A percentile compares a stretch with the other conserved stretches of the same genome.
Conservation (phyloP, 2,113 vertebrate genomes). For the Silurus glanis region DNA sequence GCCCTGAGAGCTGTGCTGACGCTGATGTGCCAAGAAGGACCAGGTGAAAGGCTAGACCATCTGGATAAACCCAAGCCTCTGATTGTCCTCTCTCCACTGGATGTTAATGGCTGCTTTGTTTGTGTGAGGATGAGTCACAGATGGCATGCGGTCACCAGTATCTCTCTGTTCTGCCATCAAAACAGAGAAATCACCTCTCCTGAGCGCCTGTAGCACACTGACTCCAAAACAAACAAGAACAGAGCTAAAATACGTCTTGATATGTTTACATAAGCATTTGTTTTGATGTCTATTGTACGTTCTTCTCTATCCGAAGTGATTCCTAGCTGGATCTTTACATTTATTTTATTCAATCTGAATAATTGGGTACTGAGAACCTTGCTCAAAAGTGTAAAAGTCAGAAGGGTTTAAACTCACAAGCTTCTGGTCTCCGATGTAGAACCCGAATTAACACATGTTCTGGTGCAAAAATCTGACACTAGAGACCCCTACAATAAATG, state of each 20-base stretch:
- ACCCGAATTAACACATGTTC: background rate
- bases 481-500: background rate
- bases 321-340: background rate
- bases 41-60: conserved; percentile 40
- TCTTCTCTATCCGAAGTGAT: background rate
- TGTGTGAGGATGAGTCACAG: conserved; percentile 45
- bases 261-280: background rate
- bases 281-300: background rate
- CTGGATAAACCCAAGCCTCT: conserved; percentile 24
- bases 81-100: conserved; percentile 32
- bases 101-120: conserved; percentile 47
- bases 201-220: background rate
- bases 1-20: conserved; percentile 2
- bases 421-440: background rate
- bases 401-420: background rate
- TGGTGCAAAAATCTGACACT: background rate
- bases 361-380: background rate
- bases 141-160: background rate
- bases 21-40: conserved; percentile 11
- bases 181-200: background rate
- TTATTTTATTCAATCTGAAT: background rate
- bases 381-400: background rate
- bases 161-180: background rate
- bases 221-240: background rate
- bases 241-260: background rate